phyloP scores from a whole-genome alignment of 2,113 vertebrate species.

The Clinocottus analis region DNA sequence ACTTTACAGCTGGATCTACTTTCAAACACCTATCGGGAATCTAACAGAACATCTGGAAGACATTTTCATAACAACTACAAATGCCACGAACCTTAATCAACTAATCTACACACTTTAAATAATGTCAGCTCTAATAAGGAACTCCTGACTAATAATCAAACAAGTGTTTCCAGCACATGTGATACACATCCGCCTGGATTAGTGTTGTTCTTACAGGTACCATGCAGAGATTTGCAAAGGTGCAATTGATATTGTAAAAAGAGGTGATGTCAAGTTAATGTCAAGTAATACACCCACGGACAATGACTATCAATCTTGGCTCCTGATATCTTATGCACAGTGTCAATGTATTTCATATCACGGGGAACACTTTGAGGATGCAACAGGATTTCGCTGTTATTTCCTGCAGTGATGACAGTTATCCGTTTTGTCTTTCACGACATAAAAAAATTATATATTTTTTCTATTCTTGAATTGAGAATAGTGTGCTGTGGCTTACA shows the following conservation, averaged over 20 bases:
- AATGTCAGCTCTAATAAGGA: slow-evolving; percentile 32
- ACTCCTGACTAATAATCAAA: slow-evolving; percentile 13
- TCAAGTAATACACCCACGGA: slow-evolving; percentile 2
- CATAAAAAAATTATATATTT: not conserved
- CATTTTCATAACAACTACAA: slow-evolving; percentile 30
- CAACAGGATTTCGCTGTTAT: not conserved
- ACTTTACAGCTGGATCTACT: slow-evolving; percentile 43
- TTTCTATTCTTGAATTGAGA: not conserved
- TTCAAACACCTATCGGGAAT: slow-evolving; percentile 35
- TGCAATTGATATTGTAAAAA: not conserved
- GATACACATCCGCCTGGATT: slow-evolving; percentile 34
- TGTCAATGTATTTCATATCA: not conserved
- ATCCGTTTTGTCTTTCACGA: not conserved
- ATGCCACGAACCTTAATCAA: slow-evolving; percentile 49
- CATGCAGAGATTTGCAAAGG: slow-evolving; percentile 8
- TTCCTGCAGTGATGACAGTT: not conserved
- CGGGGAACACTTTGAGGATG: not conserved
- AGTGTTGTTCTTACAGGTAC: slow-evolving; percentile 6
- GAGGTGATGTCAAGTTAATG: not conserved
- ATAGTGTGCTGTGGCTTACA: not conserved
- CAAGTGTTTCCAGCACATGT: slow-evolving; percentile 30
- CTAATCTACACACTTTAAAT: slow-evolving; percentile 26
- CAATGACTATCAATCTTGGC: not conserved
- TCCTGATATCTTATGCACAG: slow-evolving; percentile 6
- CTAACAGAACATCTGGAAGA: slow-evolving; percentile 54